Evolutionary conservation across 2,888 invertebrate species (phyloP), one percentile per base, ranked within the genome.

Genomic region (Druceiella hillmani): DNA sequence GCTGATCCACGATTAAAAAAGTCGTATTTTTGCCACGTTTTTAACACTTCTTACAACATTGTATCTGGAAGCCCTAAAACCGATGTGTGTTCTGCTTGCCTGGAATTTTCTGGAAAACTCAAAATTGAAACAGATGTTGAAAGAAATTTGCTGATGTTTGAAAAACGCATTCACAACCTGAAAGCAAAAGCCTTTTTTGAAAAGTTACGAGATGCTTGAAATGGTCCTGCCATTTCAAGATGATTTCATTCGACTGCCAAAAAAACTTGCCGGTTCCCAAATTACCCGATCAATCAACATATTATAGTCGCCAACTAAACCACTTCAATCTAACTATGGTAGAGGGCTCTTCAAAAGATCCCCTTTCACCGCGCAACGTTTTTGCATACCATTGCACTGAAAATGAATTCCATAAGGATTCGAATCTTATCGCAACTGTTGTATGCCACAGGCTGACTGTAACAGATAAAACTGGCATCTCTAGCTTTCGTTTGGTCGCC

Each of bases 321-420:
- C 31, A 45, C 4, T 57, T 55, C 36, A 60, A 59, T 42, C 54
- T 56, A 17, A 55, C 56, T 6, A 43, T 58, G 10, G 54, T 56
- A 34, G 40, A 49, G n/a, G n/a, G n/a, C n/a, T n/a, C n/a, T n/a
- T n/a, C n/a, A n/a, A n/a, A n/a, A n/a, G n/a, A n/a, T n/a, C n/a
- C n/a, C n/a, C n/a, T n/a, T n/a, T n/a, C n/a, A n/a, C n/a, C n/a
- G n/a, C n/a, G n/a, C n/a, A n/a, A 50, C 37, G 50, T 52, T 3
- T 51, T 48, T 30, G 36, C 48, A 6, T 56, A 53, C 45, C 38
- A 15, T 13, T 53, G 52, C 44, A 50, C 48, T 10, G 50, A 51
- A 36, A 38, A 50, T 26, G 30, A 43, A 20, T 37, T 11, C n/a
- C 24, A 34, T 7, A 52, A 53, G 43, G 44, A 36, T 9, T 41